Evolutionary conservation across 2,797 vertebrate species (phyloP), one percentile per base, ranked within the genome.

Genomic region (Gambusia yucatana): DNA sequence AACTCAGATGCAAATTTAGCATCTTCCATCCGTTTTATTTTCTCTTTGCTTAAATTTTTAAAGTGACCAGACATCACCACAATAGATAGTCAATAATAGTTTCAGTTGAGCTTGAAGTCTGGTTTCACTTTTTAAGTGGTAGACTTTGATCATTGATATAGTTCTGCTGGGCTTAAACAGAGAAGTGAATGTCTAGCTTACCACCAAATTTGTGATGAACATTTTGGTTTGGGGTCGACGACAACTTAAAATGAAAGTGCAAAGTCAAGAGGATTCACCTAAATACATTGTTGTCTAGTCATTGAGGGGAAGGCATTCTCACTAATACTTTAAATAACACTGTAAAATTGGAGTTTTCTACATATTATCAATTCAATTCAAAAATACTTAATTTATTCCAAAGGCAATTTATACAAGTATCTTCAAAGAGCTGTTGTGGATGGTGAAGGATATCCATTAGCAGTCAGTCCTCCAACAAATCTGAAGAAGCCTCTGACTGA

Each of bases 161-260:
- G 39, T 78, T 73, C 71, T 74, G 43, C 43, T 6, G 36, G 16
- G 10, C 25, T 46, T 59, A 7, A 85, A 28, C n/a, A 71, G 25
- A 72, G 39, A 88, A 73, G 69, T 63, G 55, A 76, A 61, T 13
- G 43, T 50, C 72, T 55, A 20, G 33, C 5, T 47, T 41, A 43
- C 20, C 9, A 59, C 4, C 20, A n/a, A 80, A 70, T 41, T 36
- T 76, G 52, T 61, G 30, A 46, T 52, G 50, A 72, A 28, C 61
- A 25, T 47, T 4, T 72, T 50, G 57, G 13, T 52, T 6, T 69
- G 57, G 65, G 6, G 14, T 39, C 22, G 0, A 0, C 25, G 4
- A 22, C 13, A 65, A 28, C 61, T 72, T 76, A 81, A 79, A 87
- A 13, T 84, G 77, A 88, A 87, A 86, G 87, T 87, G 52, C 71